These are phyloP conservation scores for Phalacrocorax aristotelis DNA, from an alignment of 2,113 vertebrate species.

Conservation along the genomic window DNA sequence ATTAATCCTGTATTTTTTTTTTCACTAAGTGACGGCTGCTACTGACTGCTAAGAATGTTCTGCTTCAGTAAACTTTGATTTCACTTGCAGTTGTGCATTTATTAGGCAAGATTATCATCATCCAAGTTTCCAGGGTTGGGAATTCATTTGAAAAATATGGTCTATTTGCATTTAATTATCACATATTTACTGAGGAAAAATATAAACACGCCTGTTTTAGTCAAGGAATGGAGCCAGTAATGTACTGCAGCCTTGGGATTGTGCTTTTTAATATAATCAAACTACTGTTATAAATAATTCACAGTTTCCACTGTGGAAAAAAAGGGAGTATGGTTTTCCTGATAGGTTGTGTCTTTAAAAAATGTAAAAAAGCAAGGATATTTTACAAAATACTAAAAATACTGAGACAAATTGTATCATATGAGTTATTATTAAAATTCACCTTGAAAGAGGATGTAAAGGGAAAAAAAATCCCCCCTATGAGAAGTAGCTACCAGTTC, in stretches of 20 bases:
- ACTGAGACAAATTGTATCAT: not conserved
- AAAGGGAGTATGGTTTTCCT: not conserved
- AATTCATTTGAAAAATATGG: conserved; percentile 63
- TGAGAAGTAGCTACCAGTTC: not conserved
- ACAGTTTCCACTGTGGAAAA: conserved; percentile 36
- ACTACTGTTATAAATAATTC: conserved; percentile 60
- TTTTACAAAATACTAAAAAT: not conserved
- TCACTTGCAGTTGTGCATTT: conserved; percentile 64
- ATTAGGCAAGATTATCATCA: conserved; percentile 70
- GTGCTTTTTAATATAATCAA: conserved; percentile 68
- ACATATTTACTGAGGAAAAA: conserved; percentile 64
- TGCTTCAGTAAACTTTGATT: conserved; percentile 42
- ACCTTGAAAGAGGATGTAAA: conserved; percentile 36
- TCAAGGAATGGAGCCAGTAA: conserved; percentile 66
- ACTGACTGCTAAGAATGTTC: conserved; percentile 44
- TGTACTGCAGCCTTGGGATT: conserved; percentile 49
- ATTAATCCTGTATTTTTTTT: conserved; percentile 51
- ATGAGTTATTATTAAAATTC: not conserved
- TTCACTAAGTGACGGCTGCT: conserved; percentile 30
- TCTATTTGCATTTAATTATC: conserved; percentile 68
- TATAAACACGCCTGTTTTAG: conserved; percentile 63
- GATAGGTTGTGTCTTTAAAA: not conserved
- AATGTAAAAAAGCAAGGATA: not conserved
- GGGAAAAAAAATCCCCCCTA: not conserved
- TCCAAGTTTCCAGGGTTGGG: conserved; percentile 63